Conservation (phyloP, 2,888 invertebrate genomes). For the Agriopis aurantiaria region DNA sequence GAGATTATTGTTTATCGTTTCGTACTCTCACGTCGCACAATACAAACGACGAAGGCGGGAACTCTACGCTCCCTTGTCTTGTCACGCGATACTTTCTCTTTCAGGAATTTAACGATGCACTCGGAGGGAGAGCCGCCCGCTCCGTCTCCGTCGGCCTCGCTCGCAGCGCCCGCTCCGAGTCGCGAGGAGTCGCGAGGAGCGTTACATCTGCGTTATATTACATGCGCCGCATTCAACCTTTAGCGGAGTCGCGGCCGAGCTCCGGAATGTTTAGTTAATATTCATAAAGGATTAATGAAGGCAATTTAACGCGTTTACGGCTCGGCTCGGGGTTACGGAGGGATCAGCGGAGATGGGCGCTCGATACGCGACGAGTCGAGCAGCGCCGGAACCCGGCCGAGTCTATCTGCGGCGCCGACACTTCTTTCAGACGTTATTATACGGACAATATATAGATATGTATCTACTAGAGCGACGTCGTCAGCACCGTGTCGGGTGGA, state of each 20-base stretch:
- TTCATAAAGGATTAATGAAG: constrained; percentile 36
- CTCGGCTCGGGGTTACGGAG: constrained; percentile 7
- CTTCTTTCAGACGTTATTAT: too few relatives aligned
- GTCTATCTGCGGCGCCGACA: too few relatives aligned
- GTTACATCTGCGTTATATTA: constrained; percentile 9
- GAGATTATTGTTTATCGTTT: constrained; percentile 35
- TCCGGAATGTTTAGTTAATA: constrained; percentile 24
- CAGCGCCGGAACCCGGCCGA: not conserved
- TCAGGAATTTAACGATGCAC: too few relatives aligned
- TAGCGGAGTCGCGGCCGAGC: constrained; percentile 7
- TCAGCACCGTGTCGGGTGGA: not conserved
- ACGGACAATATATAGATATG: too few relatives aligned
- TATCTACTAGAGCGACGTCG: too few relatives aligned
- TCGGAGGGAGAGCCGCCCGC: too few relatives aligned
- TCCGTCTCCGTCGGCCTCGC: too few relatives aligned
- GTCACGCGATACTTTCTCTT: constrained; percentile 10
- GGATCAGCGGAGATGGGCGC: constrained; percentile 5
- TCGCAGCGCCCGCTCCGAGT: too few relatives aligned
- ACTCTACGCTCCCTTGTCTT: not conserved
- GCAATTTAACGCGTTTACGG: constrained; percentile 30
- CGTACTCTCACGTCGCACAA: constrained; percentile 19
- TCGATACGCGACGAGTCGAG: not conserved
- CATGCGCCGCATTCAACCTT: constrained; percentile 9
- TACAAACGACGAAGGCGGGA: constrained; percentile 12
- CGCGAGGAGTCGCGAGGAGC: not conserved